Conservation (phyloP, 2,888 invertebrate genomes). For the Tridacna crocea region DNA sequence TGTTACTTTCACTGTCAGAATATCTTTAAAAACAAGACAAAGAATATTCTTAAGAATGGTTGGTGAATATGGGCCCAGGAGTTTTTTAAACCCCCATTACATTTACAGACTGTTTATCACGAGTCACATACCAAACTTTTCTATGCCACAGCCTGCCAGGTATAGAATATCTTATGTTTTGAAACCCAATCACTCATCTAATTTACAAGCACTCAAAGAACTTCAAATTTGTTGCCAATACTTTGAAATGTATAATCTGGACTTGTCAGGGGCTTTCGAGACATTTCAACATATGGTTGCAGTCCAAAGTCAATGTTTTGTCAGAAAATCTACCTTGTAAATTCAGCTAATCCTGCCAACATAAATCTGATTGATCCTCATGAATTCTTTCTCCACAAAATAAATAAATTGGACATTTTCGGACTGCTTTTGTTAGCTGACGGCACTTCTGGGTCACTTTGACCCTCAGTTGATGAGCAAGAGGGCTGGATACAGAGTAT, state of each 20-base stretch:
- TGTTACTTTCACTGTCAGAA: no score
- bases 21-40: no score
- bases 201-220: slow-evolving; percentile 13
- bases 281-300: not conserved
- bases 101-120: not conserved
- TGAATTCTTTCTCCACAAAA: no score
- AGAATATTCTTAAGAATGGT: no score
- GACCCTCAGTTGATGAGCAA: no score
- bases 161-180: slow-evolving; percentile 21
- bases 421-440: no score
- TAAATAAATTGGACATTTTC: no score
- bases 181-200: slow-evolving; percentile 20
- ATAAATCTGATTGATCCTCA: no score
- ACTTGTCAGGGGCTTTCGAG: not conserved
- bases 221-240: slow-evolving; percentile 10
- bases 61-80: no score
- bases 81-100: not conserved
- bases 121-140: not conserved
- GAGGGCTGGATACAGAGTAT: no score
- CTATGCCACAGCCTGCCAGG: slow-evolving; percentile 7
- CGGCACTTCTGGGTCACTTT: no score
- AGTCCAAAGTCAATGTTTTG: not conserved
- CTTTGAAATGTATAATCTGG: not conserved
- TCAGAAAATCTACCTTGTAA: not conserved
- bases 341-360: no score